Evolutionary conservation across 1,140 invertebrate genomes (phyloP).

Genomic region (Mamestra configurata): DNA sequence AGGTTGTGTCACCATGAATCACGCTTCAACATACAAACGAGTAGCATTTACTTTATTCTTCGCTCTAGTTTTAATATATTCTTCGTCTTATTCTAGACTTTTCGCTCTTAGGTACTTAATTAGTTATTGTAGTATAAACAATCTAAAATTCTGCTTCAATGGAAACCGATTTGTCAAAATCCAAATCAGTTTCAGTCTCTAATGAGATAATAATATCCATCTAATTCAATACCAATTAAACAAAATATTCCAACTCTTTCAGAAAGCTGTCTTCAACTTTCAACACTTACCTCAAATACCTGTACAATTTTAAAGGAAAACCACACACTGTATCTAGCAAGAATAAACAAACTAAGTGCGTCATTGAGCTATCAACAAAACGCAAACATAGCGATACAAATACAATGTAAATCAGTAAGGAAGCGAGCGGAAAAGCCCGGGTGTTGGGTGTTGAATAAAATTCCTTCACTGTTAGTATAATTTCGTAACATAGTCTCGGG

Average conservation of each 20-base stretch:
- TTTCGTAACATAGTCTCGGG: slow-evolving; percentile 57
- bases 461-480: slow-evolving; percentile 62
- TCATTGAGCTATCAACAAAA: slow-evolving; percentile 44
- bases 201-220: too few relatives aligned
- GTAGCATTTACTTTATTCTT: background rate
- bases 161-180: too few relatives aligned
- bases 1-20: background rate
- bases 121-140: too few relatives aligned
- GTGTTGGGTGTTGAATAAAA: slow-evolving; percentile 59
- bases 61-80: too few relatives aligned
- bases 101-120: too few relatives aligned
- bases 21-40: too few relatives aligned
- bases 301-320: background rate
- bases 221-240: background rate
- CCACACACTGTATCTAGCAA: background rate
- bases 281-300: slow-evolving; percentile 1
- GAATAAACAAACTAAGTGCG: slow-evolving; percentile 20
- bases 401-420: slow-evolving; percentile 53
- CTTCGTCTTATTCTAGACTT: too few relatives aligned
- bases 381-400: slow-evolving; percentile 30
- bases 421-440: slow-evolving; percentile 52
- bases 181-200: too few relatives aligned
- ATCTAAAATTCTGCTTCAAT: too few relatives aligned
- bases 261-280: background rate
- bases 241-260: background rate